A percentile compares a stretch with the other conserved stretches of the same genome.
phyloP scores from a whole-genome alignment of 1,140 invertebrate species.

The Zaprionus davidi region DNA sequence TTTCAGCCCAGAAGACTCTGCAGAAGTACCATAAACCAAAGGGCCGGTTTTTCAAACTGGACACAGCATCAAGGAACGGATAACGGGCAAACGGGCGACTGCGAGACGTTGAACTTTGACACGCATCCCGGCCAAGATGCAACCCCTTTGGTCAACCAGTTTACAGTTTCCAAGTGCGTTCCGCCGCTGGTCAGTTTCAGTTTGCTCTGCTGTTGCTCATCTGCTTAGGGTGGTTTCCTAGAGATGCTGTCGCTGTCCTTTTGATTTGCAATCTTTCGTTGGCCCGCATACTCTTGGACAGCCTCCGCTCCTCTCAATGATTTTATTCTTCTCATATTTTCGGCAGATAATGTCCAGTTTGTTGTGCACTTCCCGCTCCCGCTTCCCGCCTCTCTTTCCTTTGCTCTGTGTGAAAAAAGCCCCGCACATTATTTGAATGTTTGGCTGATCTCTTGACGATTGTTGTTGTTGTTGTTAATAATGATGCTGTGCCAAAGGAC shows the following conservation, averaged over 20 bases:
- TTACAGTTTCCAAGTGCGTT: constrained; percentile 53
- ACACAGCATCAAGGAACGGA: constrained; percentile 59
- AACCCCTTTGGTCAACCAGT: constrained; percentile 51
- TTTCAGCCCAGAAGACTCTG: constrained; percentile 54
- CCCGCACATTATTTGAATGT: constrained; percentile 11
- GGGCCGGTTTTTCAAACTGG: constrained; percentile 81
- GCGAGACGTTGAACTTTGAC: constrained; percentile 80
- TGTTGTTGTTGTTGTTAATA: constrained; percentile 33
- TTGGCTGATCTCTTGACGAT: constrained; percentile 22
- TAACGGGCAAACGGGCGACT: constrained; percentile 7
- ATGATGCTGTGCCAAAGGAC: constrained; percentile 74
- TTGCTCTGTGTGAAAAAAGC: constrained; percentile 32
- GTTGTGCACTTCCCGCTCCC: constrained; percentile 21
- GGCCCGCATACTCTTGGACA: constrained; percentile 37
- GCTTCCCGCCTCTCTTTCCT: no score
- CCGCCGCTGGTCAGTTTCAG: constrained; percentile 49
- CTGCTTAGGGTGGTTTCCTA: constrained; percentile 45
- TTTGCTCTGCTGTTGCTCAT: constrained; percentile 4
- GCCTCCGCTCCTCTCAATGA: constrained; percentile 3
- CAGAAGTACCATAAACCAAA: constrained; percentile 20
- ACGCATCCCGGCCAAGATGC: constrained; percentile 77
- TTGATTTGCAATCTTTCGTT: constrained; percentile 43
- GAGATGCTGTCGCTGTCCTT: constrained; percentile 40
- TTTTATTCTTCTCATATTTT: constrained; percentile 46
- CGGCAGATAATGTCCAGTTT: constrained; percentile 80